Base-by-base conservation (phyloP, 2,888 invertebrate species). In the Drosophila tanythrix region DNA sequence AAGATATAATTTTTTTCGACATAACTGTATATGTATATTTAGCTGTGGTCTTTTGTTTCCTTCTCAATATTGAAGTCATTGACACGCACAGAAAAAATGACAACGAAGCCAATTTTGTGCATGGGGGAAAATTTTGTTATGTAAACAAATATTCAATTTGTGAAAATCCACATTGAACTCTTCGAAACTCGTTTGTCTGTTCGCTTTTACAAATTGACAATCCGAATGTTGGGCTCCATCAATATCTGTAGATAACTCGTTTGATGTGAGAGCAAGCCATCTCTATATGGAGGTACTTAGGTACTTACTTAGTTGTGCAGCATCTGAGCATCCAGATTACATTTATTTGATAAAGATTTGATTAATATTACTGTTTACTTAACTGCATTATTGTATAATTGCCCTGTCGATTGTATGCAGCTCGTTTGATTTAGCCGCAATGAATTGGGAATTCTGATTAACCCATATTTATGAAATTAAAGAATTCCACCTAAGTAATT, bases 91-190 rank as follows among this genome's bases (percentile, higher is more conserved):
- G 1, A 3, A 51, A 3, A 56, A 53, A n/a, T 10, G 5, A 15
- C 8, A 62, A 7, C 6, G 18, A 18, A 61, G 8, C 40, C 1
- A 57, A 25, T 29, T 15, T 29, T n/a, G 10, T 40, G n/a, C n/a
- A 40, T 2, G 11, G 1, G 38, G 2, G 3, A 21, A 38, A 27
- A 25, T 31, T 48, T 36, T 48, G 8, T 48, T 36, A 11, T 33
- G n/a, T 59, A 52, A 62, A 48, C 50, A 74, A 74, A 59, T 38
- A 59, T 51, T 36, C 2, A 46, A 15, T 38, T 25, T 25, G 46
- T 27, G 27, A 18, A 50, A 25, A 55, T 33, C 21, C 46, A 52
- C 7, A 35, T 4, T 21, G 4, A n/a, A 11, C 35, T 38, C 27
- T 35, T 46, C 11, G 0, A 56, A 68, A 51, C 62, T 56, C 13